Base-by-base conservation (phyloP, 1,140 invertebrate species). In the Globodera rostochiensis region DNA sequence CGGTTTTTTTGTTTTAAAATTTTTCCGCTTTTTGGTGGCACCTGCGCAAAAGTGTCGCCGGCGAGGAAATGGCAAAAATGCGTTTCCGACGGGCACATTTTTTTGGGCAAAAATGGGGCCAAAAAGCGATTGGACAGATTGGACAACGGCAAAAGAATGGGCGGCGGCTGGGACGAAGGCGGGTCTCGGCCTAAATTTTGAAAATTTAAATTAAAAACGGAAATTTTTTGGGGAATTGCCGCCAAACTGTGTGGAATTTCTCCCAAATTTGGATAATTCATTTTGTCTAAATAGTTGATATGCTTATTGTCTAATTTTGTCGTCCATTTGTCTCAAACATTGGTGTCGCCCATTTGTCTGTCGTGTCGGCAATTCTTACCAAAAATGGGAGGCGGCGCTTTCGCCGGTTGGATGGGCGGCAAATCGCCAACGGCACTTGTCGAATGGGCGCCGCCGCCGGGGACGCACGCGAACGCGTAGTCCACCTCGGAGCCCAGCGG, bases 1-100 rank as follows among this genome's bases (percentile, higher is more conserved):
- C 36, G 36, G 36, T 0, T 36, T 36, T 36, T 36, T 36, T 36
- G n/a, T 82, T 5, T 64, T 2, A 13, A 50, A 74, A 25, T 67
- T 21, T 75, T 75, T 25, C 60, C 2, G 3, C 25, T 13, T 45
- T 75, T 75, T 60, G 45, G 36, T 3, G 36, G 36, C 47, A 85
- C 86, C 60, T 86, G 86, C 57, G 81, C 74, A 71, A 87, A 86
- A 45, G 69, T 80, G 67, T 87, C 80, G 81, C 88, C 88, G 50
- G 82, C 79, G 21, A 89, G 66, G n/a, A 84, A 83, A 77, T 89
- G 87, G 80, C 88, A 89, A 57, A 84, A 89, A 80, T 89, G 88
- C 21, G 88, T 89, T 53, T 89, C 88, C 5, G 88, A 86, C 6
- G 88, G 88, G 71, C 88, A 89, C 73, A 79, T 46, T 57, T 8